Percentiles rank a stretch among this genome's conserved stretches.
Conservation (phyloP, 2,113 vertebrate genomes). For the Vimba vimba region DNA sequence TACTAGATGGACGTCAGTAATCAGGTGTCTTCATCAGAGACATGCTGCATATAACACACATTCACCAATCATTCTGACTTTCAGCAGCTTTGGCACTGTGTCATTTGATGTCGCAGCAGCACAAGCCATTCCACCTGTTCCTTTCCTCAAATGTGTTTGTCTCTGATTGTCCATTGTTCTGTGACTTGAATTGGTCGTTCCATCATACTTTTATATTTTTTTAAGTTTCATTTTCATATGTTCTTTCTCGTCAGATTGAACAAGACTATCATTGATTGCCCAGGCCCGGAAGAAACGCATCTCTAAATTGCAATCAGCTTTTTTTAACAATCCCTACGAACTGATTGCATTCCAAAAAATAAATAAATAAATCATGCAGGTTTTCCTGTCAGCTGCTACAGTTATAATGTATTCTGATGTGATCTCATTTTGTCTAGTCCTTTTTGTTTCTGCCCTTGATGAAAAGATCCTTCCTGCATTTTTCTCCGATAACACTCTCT, state of each 20-base stretch:
- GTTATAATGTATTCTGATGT: constrained; percentile 30
- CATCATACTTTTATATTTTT: neutral
- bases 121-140: constrained; percentile 9
- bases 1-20: neutral
- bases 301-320: constrained; percentile 40
- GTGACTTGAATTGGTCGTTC: neutral
- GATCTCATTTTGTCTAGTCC: constrained; percentile 12
- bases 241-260: constrained; percentile 20
- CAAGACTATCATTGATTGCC: constrained; percentile 43
- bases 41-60: neutral
- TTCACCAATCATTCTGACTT: neutral
- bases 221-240: neutral
- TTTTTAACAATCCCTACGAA: constrained; percentile 7
- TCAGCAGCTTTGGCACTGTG: neutral
- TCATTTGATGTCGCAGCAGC: neutral
- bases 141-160: neutral
- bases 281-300: neutral
- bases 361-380: neutral
- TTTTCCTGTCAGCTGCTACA: neutral
- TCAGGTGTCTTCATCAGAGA: constrained; percentile 6
- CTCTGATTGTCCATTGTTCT: constrained; percentile 32
- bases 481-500: neutral
- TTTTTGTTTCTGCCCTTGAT: constrained; percentile 30
- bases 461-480: constrained; percentile 33
- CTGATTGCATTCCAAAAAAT: constrained; percentile 30